Evolutionary conservation across 1,140 invertebrate species (phyloP), one percentile per base, ranked within the genome.

Genomic region (Drosophila subpulchrella): DNA sequence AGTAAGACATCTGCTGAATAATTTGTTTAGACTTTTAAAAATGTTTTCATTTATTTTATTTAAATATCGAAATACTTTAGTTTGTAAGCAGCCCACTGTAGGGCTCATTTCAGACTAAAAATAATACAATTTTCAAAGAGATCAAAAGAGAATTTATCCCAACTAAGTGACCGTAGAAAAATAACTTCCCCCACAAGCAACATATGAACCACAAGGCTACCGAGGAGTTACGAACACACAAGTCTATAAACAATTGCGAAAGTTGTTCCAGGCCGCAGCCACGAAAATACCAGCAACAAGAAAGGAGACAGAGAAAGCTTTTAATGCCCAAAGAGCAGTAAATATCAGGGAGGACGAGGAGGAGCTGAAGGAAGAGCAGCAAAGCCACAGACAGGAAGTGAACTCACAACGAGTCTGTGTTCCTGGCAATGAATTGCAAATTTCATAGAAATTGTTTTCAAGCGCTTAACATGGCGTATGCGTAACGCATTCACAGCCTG

Each of bases 251-350:
- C 83, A 71, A 71, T 57, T 76, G 79, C 53, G 53, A 68, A 88
- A 86, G 60, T 79, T 88, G 76, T 66, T 50, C 41, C 63, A 68
- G 42, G 75, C 84, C 83, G 62, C 78, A 81, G 67, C 70, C 68
- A 75, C 75, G 50, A 54, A 57, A 81, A 78, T 55, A 74, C 59
- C 41, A 68, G 53, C 65, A 79, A 62, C 68, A 70, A 58, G 60
- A 32, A 12, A 47, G 51, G 12, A 50, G 34, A 54, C 53, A 58
- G 34, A 51, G 73, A 77, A 77, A 85, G 81, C 81, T 78, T 75
- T 85, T 85, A 84, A 84, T 84, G 81, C 81, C 66, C 75, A 74
- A 73, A 84, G 81, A 61, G 66, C 68, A 80, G 81, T 79, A 81
- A 61, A 72, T 51, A 71, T 65, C 54, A 58, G 62, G 55, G 39